Evolutionary conservation across 2,113 vertebrate genomes (phyloP).

Genomic region (Lynx canadensis): DNA sequence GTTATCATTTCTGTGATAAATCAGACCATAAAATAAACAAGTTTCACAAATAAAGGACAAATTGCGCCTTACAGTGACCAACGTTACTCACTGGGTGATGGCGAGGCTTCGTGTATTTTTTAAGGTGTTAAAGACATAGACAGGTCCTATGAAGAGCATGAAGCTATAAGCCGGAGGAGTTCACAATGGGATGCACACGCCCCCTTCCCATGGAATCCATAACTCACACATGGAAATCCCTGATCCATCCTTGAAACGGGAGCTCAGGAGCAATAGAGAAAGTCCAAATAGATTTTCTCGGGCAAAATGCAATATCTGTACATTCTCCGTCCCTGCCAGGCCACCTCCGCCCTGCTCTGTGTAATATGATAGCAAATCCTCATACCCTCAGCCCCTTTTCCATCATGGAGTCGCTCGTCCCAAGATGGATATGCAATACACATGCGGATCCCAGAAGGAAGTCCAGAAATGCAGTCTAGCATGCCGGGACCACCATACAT

Average conservation of each 20-base stretch:
- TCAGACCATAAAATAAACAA: background rate
- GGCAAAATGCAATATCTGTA: rapidly evolving
- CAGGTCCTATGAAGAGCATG: rapidly evolving
- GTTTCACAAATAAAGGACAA: background rate
- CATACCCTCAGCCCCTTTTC: rapidly evolving
- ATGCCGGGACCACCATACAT: rapidly evolving
- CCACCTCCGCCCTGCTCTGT: rapidly evolving
- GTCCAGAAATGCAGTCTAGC: rapidly evolving
- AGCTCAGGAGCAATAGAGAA: background rate
- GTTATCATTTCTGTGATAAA: background rate
- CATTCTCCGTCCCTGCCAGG: rapidly evolving
- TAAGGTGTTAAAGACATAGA: rapidly evolving
- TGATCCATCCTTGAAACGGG: background rate
- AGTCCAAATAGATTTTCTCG: background rate
- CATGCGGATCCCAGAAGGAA: background rate
- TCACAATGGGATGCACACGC: background rate
- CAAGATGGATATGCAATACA: rapidly evolving
- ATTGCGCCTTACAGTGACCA: background rate
- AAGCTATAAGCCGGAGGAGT: rapidly evolving
- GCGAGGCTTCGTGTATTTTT: background rate
- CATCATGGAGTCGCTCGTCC: rapidly evolving
- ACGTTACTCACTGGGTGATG: rapidly evolving
- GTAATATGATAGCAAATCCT: rapidly evolving
- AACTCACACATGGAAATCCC: background rate
- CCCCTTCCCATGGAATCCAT: background rate